phyloP scores from a whole-genome alignment of 1,140 invertebrate genomes.

The Matsumurasca onukii region DNA sequence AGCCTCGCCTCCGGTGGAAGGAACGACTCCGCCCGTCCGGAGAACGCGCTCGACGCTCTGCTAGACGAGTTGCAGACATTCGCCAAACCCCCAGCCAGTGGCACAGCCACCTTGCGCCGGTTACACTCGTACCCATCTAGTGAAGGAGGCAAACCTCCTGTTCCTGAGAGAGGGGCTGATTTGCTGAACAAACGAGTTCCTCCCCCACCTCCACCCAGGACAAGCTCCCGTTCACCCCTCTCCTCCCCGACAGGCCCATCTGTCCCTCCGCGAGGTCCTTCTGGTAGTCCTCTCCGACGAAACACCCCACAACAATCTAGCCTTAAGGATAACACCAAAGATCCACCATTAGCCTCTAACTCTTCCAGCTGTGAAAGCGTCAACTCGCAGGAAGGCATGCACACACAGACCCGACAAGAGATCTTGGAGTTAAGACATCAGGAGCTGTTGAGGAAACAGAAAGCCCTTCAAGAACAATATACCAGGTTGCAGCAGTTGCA shows the following conservation, averaged over 20 bases:
- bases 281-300: constrained; percentile 45
- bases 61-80: constrained; percentile 90
- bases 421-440: constrained; percentile 80
- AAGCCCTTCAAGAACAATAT: constrained; percentile 85
- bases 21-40: constrained; percentile 67
- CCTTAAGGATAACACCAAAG: constrained; percentile 44
- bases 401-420: constrained; percentile 64
- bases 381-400: constrained; percentile 68
- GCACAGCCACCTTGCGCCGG: constrained; percentile 60
- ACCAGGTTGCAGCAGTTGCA: constrained; percentile 81
- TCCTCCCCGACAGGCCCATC: constrained; percentile 73
- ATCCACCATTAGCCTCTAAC: constrained; percentile 53
- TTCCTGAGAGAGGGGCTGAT: constrained; percentile 73
- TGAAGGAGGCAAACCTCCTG: constrained; percentile 63
- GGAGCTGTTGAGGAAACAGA: constrained; percentile 81
- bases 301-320: constrained; percentile 46
- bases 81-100: constrained; percentile 52
- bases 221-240: constrained; percentile 76
- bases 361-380: constrained; percentile 72
- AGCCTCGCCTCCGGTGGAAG: constrained; percentile 46
- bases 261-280: constrained; percentile 54
- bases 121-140: constrained; percentile 68
- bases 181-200: constrained; percentile 71
- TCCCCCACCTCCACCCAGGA: constrained; percentile 82
- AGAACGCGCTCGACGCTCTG: constrained; percentile 94